These are phyloP conservation scores for Melinaea menophilus DNA, from an alignment of 2,888 invertebrate species.

Conservation along the genomic window DNA sequence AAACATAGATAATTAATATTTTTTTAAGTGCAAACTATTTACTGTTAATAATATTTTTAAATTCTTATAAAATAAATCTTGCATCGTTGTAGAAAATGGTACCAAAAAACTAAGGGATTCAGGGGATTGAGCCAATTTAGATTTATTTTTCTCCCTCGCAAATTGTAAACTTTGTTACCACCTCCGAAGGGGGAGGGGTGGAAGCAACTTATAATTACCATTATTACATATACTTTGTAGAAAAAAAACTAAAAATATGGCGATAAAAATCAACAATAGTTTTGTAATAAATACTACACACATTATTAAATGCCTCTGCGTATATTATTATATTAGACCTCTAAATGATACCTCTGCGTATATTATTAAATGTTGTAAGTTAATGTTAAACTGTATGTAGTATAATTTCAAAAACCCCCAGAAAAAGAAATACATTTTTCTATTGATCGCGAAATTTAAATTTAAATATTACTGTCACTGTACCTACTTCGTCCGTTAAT, in stretches of 20 bases:
- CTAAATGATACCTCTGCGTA: too few species aligned
- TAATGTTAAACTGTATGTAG: too few species aligned
- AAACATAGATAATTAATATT: too few species aligned
- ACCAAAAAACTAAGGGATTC: slow-evolving; percentile 73
- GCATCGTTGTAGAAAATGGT: slow-evolving; percentile 68
- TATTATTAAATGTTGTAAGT: too few species aligned
- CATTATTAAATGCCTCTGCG: too few species aligned
- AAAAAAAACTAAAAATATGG: too few species aligned
- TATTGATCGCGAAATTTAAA: slow-evolving; percentile 7
- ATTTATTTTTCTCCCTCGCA: slow-evolving; percentile 73
- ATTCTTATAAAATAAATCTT: neutral
- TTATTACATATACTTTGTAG: too few species aligned
- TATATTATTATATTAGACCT: too few species aligned
- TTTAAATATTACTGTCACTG: slow-evolving; percentile 22
- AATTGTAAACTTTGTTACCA: slow-evolving; percentile 62
- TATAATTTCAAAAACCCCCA: too few species aligned
- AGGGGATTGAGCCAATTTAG: slow-evolving; percentile 74
- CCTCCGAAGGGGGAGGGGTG: slow-evolving; percentile 41
- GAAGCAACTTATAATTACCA: slow-evolving; percentile 10
- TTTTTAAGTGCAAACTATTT: neutral
- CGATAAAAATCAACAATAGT: too few species aligned
- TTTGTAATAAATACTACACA: too few species aligned
- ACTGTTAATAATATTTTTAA: neutral
- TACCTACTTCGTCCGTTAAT: slow-evolving; percentile 41
- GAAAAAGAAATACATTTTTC: neutral